Conservation (phyloP, 2,113 vertebrate species). For the Ophiodon elongatus region DNA sequence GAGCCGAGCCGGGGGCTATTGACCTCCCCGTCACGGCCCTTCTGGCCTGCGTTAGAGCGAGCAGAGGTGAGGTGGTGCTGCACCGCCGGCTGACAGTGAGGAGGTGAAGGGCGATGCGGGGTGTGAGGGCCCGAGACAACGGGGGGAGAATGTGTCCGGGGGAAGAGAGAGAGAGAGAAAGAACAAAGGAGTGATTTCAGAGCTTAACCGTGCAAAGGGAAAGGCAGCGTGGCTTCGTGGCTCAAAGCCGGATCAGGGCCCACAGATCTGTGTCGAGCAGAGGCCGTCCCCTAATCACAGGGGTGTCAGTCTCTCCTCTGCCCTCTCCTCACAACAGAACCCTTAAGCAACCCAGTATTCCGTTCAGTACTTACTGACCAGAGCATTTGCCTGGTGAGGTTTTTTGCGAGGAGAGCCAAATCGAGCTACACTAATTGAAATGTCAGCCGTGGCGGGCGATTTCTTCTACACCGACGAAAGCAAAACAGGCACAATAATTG, state of each 20-base stretch:
- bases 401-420: conserved; percentile 54
- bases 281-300: conserved; percentile 46
- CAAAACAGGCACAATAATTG: conserved; percentile 78
- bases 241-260: conserved; percentile 30
- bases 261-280: conserved; percentile 26
- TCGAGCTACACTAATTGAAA: conserved; percentile 73
- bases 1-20: conserved; percentile 31
- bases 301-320: conserved; percentile 26
- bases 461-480: conserved; percentile 60
- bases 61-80: not conserved
- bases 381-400: conserved; percentile 39
- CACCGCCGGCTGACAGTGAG: not conserved
- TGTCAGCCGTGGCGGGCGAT: conserved; percentile 68
- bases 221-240: not conserved
- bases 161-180: conserved; percentile 2
- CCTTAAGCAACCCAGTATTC: conserved; percentile 56
- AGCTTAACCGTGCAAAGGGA: not conserved
- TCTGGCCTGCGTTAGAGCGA: conserved; percentile 3
- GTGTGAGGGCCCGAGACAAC: not conserved
- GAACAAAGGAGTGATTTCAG: conserved; percentile 30
- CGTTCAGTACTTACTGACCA: conserved; percentile 42
- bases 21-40: conserved; percentile 39
- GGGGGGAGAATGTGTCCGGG: not conserved
- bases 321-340: conserved; percentile 1
- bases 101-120: not conserved